Conservation (phyloP, 1,140 invertebrate species). For the Acromyrmex heyeri region DNA sequence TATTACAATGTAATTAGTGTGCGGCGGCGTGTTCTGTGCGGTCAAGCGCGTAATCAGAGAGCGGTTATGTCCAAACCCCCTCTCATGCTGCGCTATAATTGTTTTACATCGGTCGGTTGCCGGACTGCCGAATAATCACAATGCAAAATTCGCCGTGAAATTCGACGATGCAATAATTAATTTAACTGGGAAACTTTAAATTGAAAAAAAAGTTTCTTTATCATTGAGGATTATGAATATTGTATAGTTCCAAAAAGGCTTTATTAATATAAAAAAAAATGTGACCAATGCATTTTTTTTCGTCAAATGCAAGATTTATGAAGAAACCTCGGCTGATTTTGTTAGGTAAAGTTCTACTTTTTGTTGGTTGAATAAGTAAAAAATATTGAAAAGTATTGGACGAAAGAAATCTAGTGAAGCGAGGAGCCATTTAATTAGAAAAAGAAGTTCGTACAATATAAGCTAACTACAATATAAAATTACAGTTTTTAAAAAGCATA, state of each 20-base stretch:
- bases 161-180: not conserved
- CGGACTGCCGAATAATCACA: slow-evolving; percentile 19
- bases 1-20: slow-evolving; percentile 49
- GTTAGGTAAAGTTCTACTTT: too few relatives aligned
- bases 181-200: not conserved
- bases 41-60: slow-evolving; percentile 43
- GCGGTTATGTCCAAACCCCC: not conserved
- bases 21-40: not conserved
- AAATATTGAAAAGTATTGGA: too few relatives aligned
- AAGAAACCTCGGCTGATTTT: not conserved
- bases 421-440: too few relatives aligned
- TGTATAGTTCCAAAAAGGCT: not conserved
- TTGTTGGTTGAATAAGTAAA: too few relatives aligned
- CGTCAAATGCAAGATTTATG: not conserved
- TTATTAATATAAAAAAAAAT: not conserved
- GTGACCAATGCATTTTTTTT: not conserved
- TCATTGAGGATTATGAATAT: slow-evolving; percentile 3
- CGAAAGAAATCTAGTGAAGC: too few relatives aligned
- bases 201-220: not conserved
- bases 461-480: too few relatives aligned
- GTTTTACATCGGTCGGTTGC: slow-evolving; percentile 32
- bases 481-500: too few relatives aligned
- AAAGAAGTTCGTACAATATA: too few relatives aligned
- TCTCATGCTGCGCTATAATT: slow-evolving; percentile 27
- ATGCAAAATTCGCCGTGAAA: slow-evolving; percentile 45